Evolutionary conservation across 2,113 vertebrate genomes (phyloP), one percentile per base, ranked within the genome.

Genomic region (Tapirus terrestris): DNA sequence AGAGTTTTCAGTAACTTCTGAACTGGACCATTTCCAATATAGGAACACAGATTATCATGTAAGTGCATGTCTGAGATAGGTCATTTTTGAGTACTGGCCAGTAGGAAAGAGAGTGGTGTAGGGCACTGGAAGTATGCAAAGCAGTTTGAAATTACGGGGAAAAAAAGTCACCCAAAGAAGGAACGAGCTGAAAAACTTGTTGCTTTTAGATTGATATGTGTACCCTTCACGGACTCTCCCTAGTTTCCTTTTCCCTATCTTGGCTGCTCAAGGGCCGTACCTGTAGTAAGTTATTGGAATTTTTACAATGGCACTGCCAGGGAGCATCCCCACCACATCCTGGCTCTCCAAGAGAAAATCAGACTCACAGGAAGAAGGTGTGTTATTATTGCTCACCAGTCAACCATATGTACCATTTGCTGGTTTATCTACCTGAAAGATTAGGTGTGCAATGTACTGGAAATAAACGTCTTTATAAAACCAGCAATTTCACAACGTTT

Each of bases 381-480:
- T 45, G 5, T 60, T 60, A 84, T 79, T 53, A 60, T 75, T 92
- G 70, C 45, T 97, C 77, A 96, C 85, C 58, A 61, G 84, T 83
- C 51, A 95, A 67, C 33, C 70, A 45, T 53, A 89, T 63, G 63
- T 20, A 36, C 81, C 36, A 53, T 58, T 97, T 82, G 39, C 33
- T 95, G 67, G 31, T 75, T 95, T 88, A 80, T 79, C 65, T 93
- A n/a, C 81, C 67, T 91, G 58, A 77, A 21, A 92, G 45, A 96
- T 93, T 87, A 94, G 33, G 17, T 85, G 9, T 27, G 17, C 20
- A 75, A 53, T 60, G 12, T n/a, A 68, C 45, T 68, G 60, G 63
- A 94, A 95, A 90, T 94, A 95, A 89, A 43, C 81, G 92, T 92
- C 79, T 77, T 96, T 77, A 77, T 76, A 95, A 94, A 97, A 80